Conservation (phyloP, 1,140 invertebrate genomes). For the Pseudomyrmex concolor region DNA sequence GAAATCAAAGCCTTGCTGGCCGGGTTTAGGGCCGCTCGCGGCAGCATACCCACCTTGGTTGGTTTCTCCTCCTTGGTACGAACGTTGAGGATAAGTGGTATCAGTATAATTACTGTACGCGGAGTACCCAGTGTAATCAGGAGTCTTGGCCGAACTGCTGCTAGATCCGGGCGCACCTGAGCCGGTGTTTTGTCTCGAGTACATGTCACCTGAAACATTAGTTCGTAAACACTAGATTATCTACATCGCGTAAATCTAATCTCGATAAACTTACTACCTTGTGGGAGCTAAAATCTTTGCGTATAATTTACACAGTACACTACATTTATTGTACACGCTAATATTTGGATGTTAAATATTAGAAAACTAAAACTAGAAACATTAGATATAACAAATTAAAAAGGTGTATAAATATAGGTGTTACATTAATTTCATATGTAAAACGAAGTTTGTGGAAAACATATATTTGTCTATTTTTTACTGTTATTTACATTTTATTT, state of each 20-base stretch:
- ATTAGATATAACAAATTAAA: background rate
- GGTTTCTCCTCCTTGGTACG: constrained; percentile 84
- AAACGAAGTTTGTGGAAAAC: background rate
- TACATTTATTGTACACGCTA: background rate
- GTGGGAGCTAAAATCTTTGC: constrained; percentile 3
- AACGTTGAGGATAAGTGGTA: constrained; percentile 84
- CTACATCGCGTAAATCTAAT: background rate
- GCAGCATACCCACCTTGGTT: constrained; percentile 87
- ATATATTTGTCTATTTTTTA: too few relatives aligned
- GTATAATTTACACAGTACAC: constrained; percentile 6
- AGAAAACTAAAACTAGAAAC: background rate
- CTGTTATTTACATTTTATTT: too few relatives aligned
- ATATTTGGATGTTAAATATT: background rate
- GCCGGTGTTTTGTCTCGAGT: constrained; percentile 85
- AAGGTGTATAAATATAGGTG: background rate
- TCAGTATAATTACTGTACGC: constrained; percentile 85
- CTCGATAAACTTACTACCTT: background rate
- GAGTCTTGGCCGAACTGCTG: constrained; percentile 84
- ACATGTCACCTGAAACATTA: constrained; percentile 86
- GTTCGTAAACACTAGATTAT: constrained; percentile 51
- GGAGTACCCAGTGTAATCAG: constrained; percentile 84
- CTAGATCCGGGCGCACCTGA: constrained; percentile 85
- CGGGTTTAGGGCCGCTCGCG: constrained; percentile 84
- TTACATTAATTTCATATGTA: background rate
- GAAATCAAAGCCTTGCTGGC: constrained; percentile 87